Evolutionary conservation across 2,888 invertebrate genomes (phyloP), one percentile per base, ranked within the genome.

Genomic region (Xylocampa areola): DNA sequence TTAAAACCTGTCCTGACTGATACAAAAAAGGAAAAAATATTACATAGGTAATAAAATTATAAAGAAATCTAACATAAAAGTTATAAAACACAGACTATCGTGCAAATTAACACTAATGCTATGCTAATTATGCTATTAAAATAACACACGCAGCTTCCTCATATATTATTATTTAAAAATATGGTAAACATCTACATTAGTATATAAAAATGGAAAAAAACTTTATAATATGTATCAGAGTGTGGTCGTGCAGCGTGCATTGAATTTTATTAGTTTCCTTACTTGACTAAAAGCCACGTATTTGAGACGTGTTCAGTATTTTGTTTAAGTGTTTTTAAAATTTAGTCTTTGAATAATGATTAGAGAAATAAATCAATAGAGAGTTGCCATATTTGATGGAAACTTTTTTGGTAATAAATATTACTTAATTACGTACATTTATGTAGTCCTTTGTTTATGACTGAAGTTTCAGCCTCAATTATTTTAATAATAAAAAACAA

Each of bases 111-210:
- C 41, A 23, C 11, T 52, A 63, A 58, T 62, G 5, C n/a, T 43
- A 70, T 70, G 62, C 37, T 48, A 70, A 69, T 58, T 4, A 49
- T 16, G 47, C 41, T 51, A 62, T 51, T 62, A 66, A 55, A 58
- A 66, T 58, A 62, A 61, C 53, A 66, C 30, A 7, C 35, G 41
- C 32, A 53, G 55, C 50, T 70, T 69, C 62, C 66, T 68, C 35
- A 41, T 57, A 29, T 45, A 39, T 61, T 48, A 54, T 16, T 52
- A 62, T 66, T 66, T 50, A 29, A 66, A 66, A 61, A 47, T 61
- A 65, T 61, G 52, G 23, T 29, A 69, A 68, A 69, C 17, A 52
- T 43, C 40, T 48, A 21, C 32, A 65, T 68, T 65, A 48, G 47
- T 51, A 6, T 35, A 51, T 47, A 37, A 68, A 60, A 64, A 54